Conservation (phyloP, 2,113 vertebrate species). For the Emydura subglobosa region DNA sequence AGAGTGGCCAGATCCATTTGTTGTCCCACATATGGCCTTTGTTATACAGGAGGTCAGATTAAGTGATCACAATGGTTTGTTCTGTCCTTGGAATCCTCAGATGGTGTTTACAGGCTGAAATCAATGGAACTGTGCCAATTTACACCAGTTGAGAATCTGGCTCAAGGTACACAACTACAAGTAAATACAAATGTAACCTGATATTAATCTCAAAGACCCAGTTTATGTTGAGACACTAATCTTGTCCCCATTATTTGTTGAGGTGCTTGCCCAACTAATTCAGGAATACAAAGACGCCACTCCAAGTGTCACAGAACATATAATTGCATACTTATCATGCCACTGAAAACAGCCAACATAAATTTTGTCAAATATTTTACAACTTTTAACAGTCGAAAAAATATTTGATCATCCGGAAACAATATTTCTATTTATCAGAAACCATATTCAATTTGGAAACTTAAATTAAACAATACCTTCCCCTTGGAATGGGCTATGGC, state of each 20-base stretch:
- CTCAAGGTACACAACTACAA: not conserved
- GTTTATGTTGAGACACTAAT: not conserved
- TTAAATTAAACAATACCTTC: not conserved
- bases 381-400: not conserved
- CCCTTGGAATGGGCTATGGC: not conserved
- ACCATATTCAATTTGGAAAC: not conserved
- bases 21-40: not conserved
- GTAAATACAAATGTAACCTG: not conserved
- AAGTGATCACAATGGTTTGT: not conserved
- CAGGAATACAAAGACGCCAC: not conserved
- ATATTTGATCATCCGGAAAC: not conserved
- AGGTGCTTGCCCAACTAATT: constrained; percentile 18
- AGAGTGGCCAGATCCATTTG: too few species aligned
- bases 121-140: not conserved
- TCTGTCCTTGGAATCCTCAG: not conserved
- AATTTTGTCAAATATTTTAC: not conserved
- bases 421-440: not conserved
- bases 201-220: not conserved
- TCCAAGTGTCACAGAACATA: not conserved
- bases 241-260: not conserved
- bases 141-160: not conserved
- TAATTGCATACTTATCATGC: not conserved
- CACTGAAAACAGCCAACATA: not conserved
- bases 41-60: not conserved
- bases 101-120: not conserved